These are phyloP conservation scores for Pipistrellus pygmaeus DNA, from an alignment of 2,797 vertebrate genomes.

Conservation along the genomic window DNA sequence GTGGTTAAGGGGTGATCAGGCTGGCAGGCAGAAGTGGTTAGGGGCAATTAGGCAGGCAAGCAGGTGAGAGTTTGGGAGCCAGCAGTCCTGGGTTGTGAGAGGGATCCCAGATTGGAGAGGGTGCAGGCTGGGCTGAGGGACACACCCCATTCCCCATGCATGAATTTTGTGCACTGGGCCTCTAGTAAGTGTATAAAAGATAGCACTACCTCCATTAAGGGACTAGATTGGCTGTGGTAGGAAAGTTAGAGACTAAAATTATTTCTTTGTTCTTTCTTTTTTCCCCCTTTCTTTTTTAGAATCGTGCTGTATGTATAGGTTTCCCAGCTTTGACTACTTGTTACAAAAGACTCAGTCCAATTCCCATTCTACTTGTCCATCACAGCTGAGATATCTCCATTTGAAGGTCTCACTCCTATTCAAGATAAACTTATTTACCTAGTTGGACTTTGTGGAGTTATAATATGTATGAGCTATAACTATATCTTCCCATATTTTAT, in stretches of 20 bases:
- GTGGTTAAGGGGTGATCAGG: no score
- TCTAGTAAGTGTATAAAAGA: not conserved
- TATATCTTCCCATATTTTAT: not conserved
- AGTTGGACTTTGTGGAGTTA: not conserved
- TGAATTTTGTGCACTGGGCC: no score
- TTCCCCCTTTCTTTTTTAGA: not conserved
- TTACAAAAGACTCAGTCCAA: not conserved
- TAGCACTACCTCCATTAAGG: not conserved
- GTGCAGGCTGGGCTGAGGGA: no score
- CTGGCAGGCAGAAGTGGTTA: no score
- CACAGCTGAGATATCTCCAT: not conserved
- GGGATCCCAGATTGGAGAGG: no score
- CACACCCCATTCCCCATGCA: no score
- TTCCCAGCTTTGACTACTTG: not conserved
- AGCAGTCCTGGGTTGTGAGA: no score
- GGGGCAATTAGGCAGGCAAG: no score
- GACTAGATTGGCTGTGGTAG: not conserved
- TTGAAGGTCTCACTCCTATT: not conserved
- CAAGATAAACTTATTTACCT: not conserved
- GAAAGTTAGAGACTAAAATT: not conserved
- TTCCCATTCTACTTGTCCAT: not conserved
- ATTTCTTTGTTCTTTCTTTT: not conserved
- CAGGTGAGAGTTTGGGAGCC: no score
- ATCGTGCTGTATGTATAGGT: not conserved
- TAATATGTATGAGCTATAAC: not conserved